Evolutionary conservation across 1,140 invertebrate species (phyloP).

Genomic region (Antheraea mylitta): DNA sequence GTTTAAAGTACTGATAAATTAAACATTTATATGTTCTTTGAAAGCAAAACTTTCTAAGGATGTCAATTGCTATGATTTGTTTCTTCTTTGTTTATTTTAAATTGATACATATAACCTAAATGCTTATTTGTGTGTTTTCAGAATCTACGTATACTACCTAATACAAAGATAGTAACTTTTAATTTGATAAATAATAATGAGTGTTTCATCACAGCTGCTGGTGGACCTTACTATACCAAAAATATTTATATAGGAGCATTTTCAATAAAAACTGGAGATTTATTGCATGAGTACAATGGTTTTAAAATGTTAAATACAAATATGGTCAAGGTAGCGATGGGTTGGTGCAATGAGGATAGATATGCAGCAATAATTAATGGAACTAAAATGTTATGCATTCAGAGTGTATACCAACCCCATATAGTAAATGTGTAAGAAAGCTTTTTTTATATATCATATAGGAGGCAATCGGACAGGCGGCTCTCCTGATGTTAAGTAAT

Average conservation of each 20-base stretch:
- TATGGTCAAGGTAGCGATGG: slow-evolving; percentile 51
- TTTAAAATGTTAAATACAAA: slow-evolving; percentile 29
- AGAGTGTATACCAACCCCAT: slow-evolving; percentile 55
- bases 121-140: slow-evolving; percentile 36
- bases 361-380: slow-evolving; percentile 66
- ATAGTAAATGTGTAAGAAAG: slow-evolving; percentile 24
- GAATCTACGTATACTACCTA: slow-evolving; percentile 51
- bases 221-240: slow-evolving; percentile 13
- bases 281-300: slow-evolving; percentile 40
- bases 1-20: too few species aligned
- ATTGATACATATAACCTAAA: background rate
- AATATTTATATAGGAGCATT: slow-evolving; percentile 32
- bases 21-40: too few species aligned
- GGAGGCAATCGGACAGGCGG: too few species aligned
- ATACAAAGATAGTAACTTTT: slow-evolving; percentile 51
- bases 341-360: slow-evolving; percentile 53
- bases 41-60: too few species aligned
- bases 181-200: slow-evolving; percentile 60
- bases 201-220: slow-evolving; percentile 51
- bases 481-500: too few species aligned
- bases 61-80: too few species aligned
- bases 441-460: too few species aligned
- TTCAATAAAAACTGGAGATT: slow-evolving; percentile 51
- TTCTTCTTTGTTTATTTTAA: too few species aligned
- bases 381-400: slow-evolving; percentile 47